Evolutionary conservation across 37 sponge, comb jelly and placozoan species (phyloP), one percentile per base, ranked within the genome.

Genomic region (Cladorhizidae sp.): DNA sequence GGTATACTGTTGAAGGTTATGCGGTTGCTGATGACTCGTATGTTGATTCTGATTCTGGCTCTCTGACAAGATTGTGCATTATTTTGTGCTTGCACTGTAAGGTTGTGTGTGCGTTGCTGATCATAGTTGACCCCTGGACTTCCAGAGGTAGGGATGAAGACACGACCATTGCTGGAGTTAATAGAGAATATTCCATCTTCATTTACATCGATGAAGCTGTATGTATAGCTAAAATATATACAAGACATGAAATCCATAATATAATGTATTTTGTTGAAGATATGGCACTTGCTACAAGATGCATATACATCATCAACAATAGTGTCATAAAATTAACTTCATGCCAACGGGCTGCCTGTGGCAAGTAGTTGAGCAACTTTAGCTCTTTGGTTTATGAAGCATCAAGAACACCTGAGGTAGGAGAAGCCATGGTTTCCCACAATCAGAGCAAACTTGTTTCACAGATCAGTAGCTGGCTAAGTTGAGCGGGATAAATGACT

Each of bases 171-270:
- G 32, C 23, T 74, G 0, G 72, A 9, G 40, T 85, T 61, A 38
- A 92, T 80, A 31, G 36, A 6, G 40, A 92, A 92, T 1, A 70
- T 75, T 70, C 51, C 49, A 49, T 42, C 74, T 20, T 35, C 61
- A 50, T 88, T 89, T 2, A 86, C 93, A 31, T 54, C 73, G 31
- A 59, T 64, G 21, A 93, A 78, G 54, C 74, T 55, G 39, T 85
- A 93, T 35, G 0, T 15, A 42, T 80, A 42, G 43, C 75, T 70
- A 40, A 37, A 62, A 35, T 57, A 11, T 3, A 70, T 5, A 9
- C 29, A 70, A 18, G 15, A 52, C 11, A 52, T 18, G 15, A 11
- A 52, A 52, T 18, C 54, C 11, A 52, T 18, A 11, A 52, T 18
- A 52, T 15, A 52, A 52, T 18, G 15, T 18, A 52, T 18, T 52